Base-by-base conservation (phyloP, 2,113 vertebrate species). In the Cynoglossus semilaevis region DNA sequence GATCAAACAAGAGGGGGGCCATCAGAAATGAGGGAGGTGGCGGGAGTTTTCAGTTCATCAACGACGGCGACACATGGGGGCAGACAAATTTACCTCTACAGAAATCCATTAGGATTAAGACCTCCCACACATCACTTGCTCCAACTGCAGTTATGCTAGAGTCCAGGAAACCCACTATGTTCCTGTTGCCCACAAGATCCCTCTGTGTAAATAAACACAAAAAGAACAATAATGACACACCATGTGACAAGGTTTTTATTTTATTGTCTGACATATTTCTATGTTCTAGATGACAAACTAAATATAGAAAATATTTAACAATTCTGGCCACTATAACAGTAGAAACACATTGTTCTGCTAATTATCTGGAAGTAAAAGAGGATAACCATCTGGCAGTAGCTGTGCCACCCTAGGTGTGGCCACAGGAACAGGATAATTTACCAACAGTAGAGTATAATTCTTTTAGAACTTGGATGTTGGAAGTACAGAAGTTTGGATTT, bases 91-190 rank as follows among this genome's bases (percentile, higher is more conserved):
- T 84, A 98, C 97, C 97, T 88, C 96, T 87, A 83, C 97, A 99
- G 85, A 94, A 97, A 82, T 98, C 97, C 97, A 99, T 99, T 19
- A 99, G 88, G 72, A 99, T 98, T 63, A 99, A 91, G 70, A 98
- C 96, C 64, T 99, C 96, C 95, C 95, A 99, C 5, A 99, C 96
- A 0, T 97, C 97, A 0, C 95, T 94, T 0, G 94, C 93, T 84
- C 95, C 95, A 0, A 98, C 91, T 0, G 91, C 92, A 54, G 94
- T 93, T 77, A 98, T 94, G 63, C 94, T 97, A 79, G 97, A 98
- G 76, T 98, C 97, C 53, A 98, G 93, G 89, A 94, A 99, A 1
- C 95, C 92, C 6, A 99, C 97, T 5, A 99, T 98, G 87, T 98
- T 98, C 92, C 93, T 98, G 88, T 98, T 93, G 52, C 97, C 96